These are phyloP conservation scores for Mustela nigripes DNA, from an alignment of 2,113 vertebrate species.

Conservation along the genomic window DNA sequence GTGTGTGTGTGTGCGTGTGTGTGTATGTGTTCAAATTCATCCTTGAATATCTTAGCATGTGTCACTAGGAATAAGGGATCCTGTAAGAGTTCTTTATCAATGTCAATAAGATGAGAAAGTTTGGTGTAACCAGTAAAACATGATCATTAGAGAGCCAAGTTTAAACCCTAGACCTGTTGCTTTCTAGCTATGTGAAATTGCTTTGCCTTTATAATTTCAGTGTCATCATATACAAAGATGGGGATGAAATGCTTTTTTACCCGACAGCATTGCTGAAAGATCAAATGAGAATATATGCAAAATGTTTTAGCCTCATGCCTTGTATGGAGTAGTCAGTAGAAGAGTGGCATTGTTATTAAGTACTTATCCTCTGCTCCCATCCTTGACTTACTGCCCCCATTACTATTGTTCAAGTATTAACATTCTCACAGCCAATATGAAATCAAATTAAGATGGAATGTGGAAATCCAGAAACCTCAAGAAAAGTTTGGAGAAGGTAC, in stretches of 20 bases:
- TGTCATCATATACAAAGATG: not conserved
- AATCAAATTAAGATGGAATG: slow-evolving; percentile 1
- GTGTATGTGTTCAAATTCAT: not conserved
- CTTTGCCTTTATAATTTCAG: not conserved
- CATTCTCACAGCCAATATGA: not conserved
- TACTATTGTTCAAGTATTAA: not conserved
- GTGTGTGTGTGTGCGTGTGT: not conserved
- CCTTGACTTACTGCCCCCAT: not conserved
- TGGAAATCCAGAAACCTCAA: slow-evolving; percentile 26
- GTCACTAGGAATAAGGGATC: not conserved
- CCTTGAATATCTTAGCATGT: not conserved
- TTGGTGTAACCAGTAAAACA: not conserved
- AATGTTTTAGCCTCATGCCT: not conserved
- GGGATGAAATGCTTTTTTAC: not conserved
- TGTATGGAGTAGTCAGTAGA: not conserved
- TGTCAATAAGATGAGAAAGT: not conserved
- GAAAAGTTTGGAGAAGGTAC: not conserved
- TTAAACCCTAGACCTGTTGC: not conserved
- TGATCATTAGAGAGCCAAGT: not conserved
- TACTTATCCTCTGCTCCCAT: not conserved
- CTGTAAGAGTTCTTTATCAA: not conserved
- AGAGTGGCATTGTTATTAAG: not conserved
- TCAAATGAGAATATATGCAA: not conserved
- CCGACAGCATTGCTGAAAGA: not conserved
- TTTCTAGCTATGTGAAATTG: not conserved